Evolutionary conservation across 2,888 invertebrate genomes (phyloP), one percentile per base, ranked within the genome.

Genomic region (Conus canariensis): DNA sequence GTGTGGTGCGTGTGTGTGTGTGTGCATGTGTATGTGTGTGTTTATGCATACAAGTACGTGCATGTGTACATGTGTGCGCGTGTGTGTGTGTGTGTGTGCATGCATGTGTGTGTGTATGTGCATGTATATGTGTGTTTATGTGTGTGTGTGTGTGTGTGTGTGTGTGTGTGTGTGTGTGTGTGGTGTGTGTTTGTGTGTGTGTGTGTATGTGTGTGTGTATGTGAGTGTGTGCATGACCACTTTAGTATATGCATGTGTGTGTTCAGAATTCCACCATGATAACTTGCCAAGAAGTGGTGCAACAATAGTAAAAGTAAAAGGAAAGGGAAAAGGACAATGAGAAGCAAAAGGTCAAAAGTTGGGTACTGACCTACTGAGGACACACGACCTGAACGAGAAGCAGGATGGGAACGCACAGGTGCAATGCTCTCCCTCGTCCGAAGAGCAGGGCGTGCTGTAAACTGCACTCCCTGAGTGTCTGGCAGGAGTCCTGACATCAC

Each of bases 401-500:
- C 30, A 14, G 80, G 74, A 60, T 19, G 25, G 22, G 91, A 87
- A 14, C 90, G 88, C 67, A 86, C 58, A 1, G 67, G 82, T n/a
- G 90, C 88, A 25, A 92, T 90, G 10, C 89, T 91, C 64, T 94
- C 94, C 30, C 94, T 91, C 14, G 94, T 94, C 67, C 94, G 90
- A 7, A 94, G 92, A 1, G 93, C 93, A 56, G 95, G 94, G 16
- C 94, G 92, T 58, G 94, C 94, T 64, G 94, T 94, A 90, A 95
- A 94, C 92, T 94, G 94, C 19, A 94, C 93, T 56, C 94, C 94
- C 83, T 93, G 93, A 2, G 94, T 93, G 58, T 94, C 94, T 6
- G 94, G 94, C n/a, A 94, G 90, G 74, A 95, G 90, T 14, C 93
- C 93, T 80, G 93, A 88, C 90, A 93, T 92, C 45, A 92, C 93